Base-by-base conservation (phyloP, 92 coral and sea anemone species). In the Parazoanthus swiftii region DNA sequence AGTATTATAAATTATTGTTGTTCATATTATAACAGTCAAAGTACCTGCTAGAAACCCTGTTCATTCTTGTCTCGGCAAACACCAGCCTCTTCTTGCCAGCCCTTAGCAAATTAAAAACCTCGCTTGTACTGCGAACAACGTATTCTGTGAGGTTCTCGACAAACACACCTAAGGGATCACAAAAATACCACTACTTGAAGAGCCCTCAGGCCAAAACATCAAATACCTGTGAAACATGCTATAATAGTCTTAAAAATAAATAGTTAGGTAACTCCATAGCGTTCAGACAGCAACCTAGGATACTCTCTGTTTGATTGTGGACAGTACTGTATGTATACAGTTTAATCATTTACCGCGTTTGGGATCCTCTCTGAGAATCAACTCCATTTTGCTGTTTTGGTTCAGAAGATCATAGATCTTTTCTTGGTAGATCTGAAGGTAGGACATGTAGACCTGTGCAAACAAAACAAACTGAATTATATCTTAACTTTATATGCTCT, bases 351-450 rank as follows among this genome's bases (percentile, higher is more conserved):
- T 72, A 23, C 58, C 98, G 90, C 91, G 85, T 81, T 90, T 90
- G 18, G 98, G 98, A 88, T 95, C 95, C 74, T 95, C 98, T 87
- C 98, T 77, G 38, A 95, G 88, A 77, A 89, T 85, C 88, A 95
- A 86, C 71, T 95, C 98, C 18, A 93, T 90, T 81, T 90, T 95
- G 88, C 92, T 90, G 75, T 93, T 90, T 23, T 94, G 86, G 77
- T 95, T 95, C 36, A 95, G 92, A 67, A 95, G 81, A 82, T 95
- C 98, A 36, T 72, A 91, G 82, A 95, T 93, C 88, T 95, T 95
- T 75, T 95, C 98, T 78, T 95, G 98, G 79, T 95, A 95, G 89
- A 95, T 95, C 85, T 95, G 98, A 38, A 95, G 89, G 66, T 95
- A 95, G 8, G 98, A 91, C 94, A 95, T 89, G 91, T 48, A 93